Percentiles rank a stretch among this genome's conserved stretches.
These are phyloP conservation scores for Thysanoteuthis rhombus DNA, from an alignment of 2,888 invertebrate genomes.

Conservation along the genomic window DNA sequence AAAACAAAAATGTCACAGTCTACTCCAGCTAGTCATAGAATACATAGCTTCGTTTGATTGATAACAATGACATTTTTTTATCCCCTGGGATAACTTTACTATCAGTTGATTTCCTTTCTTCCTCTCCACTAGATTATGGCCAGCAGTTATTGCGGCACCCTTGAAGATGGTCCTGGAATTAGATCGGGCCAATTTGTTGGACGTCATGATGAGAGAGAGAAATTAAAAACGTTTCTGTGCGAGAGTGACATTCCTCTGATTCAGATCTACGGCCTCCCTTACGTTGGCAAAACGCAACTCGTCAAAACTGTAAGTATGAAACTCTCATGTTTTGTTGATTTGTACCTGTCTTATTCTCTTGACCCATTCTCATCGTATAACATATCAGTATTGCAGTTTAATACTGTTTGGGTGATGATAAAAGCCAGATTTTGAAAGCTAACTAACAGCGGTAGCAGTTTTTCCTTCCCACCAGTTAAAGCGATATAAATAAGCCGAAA, in stretches of 20 bases:
- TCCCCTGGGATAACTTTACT: background rate
- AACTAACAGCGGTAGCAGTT: too few relatives aligned
- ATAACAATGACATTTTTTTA: background rate
- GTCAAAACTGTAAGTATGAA: background rate
- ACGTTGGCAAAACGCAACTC: background rate
- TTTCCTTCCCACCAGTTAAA: too few relatives aligned
- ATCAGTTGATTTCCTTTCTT: background rate
- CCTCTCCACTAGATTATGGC: background rate
- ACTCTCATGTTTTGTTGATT: background rate
- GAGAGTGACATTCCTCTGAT: background rate
- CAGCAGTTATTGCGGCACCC: background rate
- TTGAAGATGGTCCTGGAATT: background rate
- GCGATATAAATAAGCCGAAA: too few relatives aligned
- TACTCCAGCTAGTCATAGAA: too few relatives aligned
- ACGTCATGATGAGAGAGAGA: conserved; percentile 15
- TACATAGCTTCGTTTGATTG: too few relatives aligned
- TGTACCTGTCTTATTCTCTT: too few relatives aligned
- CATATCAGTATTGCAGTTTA: too few relatives aligned
- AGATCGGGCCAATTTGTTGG: background rate
- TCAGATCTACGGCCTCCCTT: conserved; percentile 21
- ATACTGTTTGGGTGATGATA: too few relatives aligned
- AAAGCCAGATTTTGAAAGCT: too few relatives aligned
- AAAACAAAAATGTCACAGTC: too few relatives aligned
- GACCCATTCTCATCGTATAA: too few relatives aligned
- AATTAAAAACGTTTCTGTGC: background rate